Percentiles rank a stretch among this genome's conserved stretches.
These are phyloP conservation scores for Aporrectodea caliginosa DNA, from an alignment of 1,140 invertebrate species.

Conservation along the genomic window DNA sequence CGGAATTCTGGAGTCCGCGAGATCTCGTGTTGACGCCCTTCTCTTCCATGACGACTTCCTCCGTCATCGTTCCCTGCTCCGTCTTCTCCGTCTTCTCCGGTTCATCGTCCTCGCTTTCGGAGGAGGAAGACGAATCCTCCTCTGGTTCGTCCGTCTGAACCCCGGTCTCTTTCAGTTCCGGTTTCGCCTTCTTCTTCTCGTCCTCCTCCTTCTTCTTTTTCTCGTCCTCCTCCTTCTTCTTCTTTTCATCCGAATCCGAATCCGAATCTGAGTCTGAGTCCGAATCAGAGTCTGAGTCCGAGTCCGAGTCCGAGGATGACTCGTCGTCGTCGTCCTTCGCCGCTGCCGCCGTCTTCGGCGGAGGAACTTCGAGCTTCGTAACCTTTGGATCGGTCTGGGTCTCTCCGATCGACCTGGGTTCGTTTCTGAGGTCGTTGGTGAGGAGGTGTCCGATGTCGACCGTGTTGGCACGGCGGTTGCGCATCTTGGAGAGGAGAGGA, in stretches of 20 bases:
- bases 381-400: neutral
- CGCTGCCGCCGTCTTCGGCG: neutral
- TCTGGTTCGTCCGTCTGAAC: constrained; percentile 14
- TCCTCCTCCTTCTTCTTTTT: neutral
- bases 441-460: neutral
- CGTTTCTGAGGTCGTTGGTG: neutral
- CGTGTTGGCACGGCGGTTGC: constrained; percentile 33
- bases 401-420: neutral
- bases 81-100: constrained; percentile 21
- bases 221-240: neutral
- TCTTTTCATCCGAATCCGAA: neutral
- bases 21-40: constrained; percentile 51
- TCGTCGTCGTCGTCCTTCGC: neutral
- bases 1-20: constrained; percentile 36
- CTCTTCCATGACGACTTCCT: constrained; percentile 42
- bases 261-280: neutral
- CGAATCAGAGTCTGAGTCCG: neutral
- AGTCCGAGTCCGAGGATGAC: neutral
- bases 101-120: constrained; percentile 24
- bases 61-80: constrained; percentile 44
- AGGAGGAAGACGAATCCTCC: constrained; percentile 14
- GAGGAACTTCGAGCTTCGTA: neutral
- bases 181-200: neutral
- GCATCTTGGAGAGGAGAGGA: constrained; percentile 39
- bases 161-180: constrained; percentile 6